These are phyloP conservation scores for Aphyosemion australe DNA, from an alignment of 2,113 vertebrate species.

Conservation along the genomic window DNA sequence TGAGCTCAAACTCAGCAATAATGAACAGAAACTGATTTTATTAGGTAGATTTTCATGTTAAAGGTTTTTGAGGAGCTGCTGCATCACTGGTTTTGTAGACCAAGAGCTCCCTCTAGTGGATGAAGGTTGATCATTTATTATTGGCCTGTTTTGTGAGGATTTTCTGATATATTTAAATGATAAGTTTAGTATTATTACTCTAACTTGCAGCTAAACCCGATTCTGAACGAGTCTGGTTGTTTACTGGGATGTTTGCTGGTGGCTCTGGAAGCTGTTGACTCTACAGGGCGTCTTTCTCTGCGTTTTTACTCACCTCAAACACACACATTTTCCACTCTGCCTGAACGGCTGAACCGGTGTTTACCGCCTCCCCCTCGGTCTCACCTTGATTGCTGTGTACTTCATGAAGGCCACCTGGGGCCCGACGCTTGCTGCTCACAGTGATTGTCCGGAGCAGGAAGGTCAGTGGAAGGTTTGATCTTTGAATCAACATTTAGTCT, in stretches of 20 bases:
- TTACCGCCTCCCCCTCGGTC: conserved; percentile 37
- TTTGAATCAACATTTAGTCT: conserved; percentile 43
- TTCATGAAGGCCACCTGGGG: conserved; percentile 44
- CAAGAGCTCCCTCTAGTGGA: conserved; percentile 54
- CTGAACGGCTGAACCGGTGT: conserved; percentile 38
- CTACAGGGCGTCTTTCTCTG: conserved; percentile 13
- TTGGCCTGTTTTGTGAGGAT: too few species aligned
- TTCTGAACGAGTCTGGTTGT: background rate
- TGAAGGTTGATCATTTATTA: background rate
- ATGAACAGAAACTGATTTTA: too few species aligned
- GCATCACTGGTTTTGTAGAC: background rate
- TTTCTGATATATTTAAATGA: too few species aligned
- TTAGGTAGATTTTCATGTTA: background rate
- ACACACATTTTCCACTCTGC: conserved; percentile 12
- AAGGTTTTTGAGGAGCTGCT: conserved; percentile 5
- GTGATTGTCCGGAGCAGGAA: conserved; percentile 49
- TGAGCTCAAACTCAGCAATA: too few species aligned
- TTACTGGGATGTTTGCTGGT: conserved; percentile 3
- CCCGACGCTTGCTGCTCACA: conserved; percentile 32
- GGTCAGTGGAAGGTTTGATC: conserved; percentile 60
- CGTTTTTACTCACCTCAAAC: conserved; percentile 7
- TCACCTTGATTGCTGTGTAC: conserved; percentile 54
- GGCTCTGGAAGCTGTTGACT: conserved; percentile 13
- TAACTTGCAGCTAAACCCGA: too few species aligned
- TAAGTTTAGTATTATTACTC: too few species aligned